These are phyloP conservation scores for Vulpes ferrilata DNA, from an alignment of 2,113 vertebrate species.

Conservation along the genomic window DNA sequence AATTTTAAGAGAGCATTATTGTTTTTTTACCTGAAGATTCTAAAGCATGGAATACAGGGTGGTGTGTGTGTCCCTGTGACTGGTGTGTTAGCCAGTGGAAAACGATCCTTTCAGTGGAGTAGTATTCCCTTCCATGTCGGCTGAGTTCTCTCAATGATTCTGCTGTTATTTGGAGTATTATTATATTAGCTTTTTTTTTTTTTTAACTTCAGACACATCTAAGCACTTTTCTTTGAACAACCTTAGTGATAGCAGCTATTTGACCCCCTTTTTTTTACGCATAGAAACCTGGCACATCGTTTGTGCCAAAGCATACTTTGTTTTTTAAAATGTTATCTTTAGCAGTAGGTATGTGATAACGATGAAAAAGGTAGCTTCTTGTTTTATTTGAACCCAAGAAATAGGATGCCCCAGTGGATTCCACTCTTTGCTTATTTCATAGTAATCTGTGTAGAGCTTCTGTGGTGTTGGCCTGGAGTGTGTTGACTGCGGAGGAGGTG, in stretches of 20 bases:
- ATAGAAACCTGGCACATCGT: not conserved
- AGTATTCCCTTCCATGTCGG: not conserved
- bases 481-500: not conserved
- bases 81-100: not conserved
- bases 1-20: not conserved
- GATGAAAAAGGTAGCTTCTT: not conserved
- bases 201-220: not conserved
- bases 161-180: not conserved
- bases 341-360: not conserved
- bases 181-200: not conserved
- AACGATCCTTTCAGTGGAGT: not conserved
- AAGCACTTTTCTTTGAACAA: not conserved
- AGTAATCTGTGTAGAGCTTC: not conserved
- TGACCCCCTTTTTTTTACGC: not conserved
- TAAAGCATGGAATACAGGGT: not conserved
- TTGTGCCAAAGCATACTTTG: not conserved
- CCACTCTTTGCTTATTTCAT: not conserved
- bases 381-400: not conserved
- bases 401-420: not conserved
- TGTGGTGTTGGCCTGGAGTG: not conserved
- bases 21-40: not conserved
- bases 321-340: conserved; percentile 9
- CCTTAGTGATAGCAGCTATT: not conserved
- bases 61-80: not conserved
- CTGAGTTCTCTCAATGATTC: not conserved